Evolutionary conservation across 2,888 invertebrate species (phyloP).

Genomic region (Eristalinus aeneus): DNA sequence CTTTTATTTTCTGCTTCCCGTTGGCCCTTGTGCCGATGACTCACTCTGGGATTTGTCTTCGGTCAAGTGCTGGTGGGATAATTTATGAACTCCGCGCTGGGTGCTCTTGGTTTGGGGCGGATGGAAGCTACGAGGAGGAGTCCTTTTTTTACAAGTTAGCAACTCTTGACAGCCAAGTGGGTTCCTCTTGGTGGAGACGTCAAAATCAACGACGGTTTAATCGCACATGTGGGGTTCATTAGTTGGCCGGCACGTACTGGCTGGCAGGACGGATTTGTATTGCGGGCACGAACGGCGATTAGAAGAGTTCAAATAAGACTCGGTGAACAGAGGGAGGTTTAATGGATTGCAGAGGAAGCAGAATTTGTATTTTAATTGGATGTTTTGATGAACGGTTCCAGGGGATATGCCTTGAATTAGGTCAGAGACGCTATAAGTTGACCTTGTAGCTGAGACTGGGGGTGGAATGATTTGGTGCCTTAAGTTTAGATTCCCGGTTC

Average conservation of each 20-base stretch:
- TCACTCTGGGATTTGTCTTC: constrained; percentile 49
- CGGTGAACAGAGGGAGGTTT: background rate
- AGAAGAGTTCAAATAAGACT: background rate
- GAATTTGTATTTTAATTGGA: background rate
- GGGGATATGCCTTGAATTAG: background rate
- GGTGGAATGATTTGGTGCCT: too few relatives aligned
- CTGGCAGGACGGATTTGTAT: constrained; percentile 14
- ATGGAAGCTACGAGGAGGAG: background rate
- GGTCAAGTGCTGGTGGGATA: constrained; percentile 5
- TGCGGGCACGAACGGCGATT: constrained; percentile 26
- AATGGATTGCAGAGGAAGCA: background rate
- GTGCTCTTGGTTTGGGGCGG: constrained; percentile 24
- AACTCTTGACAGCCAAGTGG: constrained; percentile 40
- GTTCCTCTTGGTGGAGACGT: constrained; percentile 5
- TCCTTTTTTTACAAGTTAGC: constrained; percentile 18
- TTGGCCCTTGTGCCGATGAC: constrained; percentile 14
- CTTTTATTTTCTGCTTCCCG: background rate
- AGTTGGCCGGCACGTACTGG: constrained; percentile 27
- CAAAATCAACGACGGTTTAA: constrained; percentile 49
- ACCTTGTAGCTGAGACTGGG: too few relatives aligned
- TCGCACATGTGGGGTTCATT: constrained; percentile 42
- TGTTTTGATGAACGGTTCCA: background rate
- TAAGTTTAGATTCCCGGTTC: too few relatives aligned
- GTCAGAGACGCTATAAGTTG: background rate
- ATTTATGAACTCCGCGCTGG: constrained; percentile 46